Conservation (phyloP, 1,140 invertebrate species). For the Listronotus oregonensis region DNA sequence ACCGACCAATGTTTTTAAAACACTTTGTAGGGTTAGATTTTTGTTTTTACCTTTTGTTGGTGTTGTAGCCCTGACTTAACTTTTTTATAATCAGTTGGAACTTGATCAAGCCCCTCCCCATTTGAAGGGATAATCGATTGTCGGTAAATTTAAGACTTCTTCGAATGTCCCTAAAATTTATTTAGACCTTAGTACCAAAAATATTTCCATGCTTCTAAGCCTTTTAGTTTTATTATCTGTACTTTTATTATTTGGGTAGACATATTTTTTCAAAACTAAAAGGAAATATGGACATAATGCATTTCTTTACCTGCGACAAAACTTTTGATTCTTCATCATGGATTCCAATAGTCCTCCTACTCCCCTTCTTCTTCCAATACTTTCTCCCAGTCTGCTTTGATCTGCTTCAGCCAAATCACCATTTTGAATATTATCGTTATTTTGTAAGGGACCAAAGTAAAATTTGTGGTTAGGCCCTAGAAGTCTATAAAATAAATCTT, state of each 20-base stretch:
- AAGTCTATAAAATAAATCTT: too few relatives aligned
- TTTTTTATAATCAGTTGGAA: slow-evolving; percentile 50
- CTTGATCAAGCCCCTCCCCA: slow-evolving; percentile 52
- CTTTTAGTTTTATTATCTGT: too few relatives aligned
- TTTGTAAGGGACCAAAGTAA: slow-evolving; percentile 23
- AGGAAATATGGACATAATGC: too few relatives aligned
- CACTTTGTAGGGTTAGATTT: too few relatives aligned
- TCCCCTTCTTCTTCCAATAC: slow-evolving; percentile 50
- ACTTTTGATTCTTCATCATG: slow-evolving; percentile 23
- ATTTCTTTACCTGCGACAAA: slow-evolving; percentile 30
- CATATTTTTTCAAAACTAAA: too few relatives aligned
- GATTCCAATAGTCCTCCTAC: slow-evolving; percentile 49
- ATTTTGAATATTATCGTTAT: slow-evolving; percentile 47
- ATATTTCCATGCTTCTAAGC: too few relatives aligned
- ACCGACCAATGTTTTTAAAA: too few relatives aligned
- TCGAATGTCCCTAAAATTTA: slow-evolving; percentile 40
- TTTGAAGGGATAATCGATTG: slow-evolving; percentile 40
- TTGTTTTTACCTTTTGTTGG: slow-evolving; percentile 46
- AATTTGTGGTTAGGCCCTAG: too few relatives aligned
- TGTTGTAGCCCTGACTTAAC: slow-evolving; percentile 44
- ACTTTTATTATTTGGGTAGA: too few relatives aligned
- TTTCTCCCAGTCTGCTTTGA: slow-evolving; percentile 49
- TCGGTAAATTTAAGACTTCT: slow-evolving; percentile 34
- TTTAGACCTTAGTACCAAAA: too few relatives aligned
- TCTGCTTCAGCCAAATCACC: slow-evolving; percentile 55